phyloP scores from a whole-genome alignment of 1,140 invertebrate genomes.

The Bombus soroeensis region DNA sequence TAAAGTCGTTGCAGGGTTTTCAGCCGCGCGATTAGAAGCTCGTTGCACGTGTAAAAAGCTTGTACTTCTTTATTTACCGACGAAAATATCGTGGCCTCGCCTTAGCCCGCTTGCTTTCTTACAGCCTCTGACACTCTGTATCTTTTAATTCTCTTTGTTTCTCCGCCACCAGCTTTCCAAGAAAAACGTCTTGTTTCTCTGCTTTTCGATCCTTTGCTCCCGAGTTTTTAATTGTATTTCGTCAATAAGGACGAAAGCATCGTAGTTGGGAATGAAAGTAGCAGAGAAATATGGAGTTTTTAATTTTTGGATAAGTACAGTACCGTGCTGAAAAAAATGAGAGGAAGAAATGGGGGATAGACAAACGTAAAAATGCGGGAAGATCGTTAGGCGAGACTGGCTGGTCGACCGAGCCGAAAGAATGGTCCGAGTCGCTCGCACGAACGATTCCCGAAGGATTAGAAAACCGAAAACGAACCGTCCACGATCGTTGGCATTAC shows the following conservation, averaged over 20 bases:
- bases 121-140: background rate
- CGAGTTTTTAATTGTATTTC: background rate
- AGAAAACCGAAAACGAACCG: slow-evolving; percentile 29
- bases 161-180: background rate
- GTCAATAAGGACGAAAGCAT: background rate
- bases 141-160: background rate
- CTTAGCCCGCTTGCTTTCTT: background rate
- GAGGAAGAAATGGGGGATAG: background rate
- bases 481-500: slow-evolving; percentile 42
- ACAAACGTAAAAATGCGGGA: background rate
- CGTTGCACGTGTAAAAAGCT: background rate
- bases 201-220: background rate
- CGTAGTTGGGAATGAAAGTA: background rate
- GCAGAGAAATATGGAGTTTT: background rate
- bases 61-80: background rate
- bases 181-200: background rate
- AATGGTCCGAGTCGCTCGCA: slow-evolving; percentile 32
- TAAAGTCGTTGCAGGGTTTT: slow-evolving; percentile 20
- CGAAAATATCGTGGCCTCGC: background rate
- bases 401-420: slow-evolving; percentile 14
- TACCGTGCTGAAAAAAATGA: background rate
- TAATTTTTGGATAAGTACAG: background rate
- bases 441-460: slow-evolving; percentile 4
- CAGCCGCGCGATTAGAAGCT: slow-evolving; percentile 11
- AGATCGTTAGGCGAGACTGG: background rate